These are phyloP conservation scores for Chroicocephalus ridibundus DNA, from an alignment of 2,113 vertebrate genomes.

Conservation along the genomic window DNA sequence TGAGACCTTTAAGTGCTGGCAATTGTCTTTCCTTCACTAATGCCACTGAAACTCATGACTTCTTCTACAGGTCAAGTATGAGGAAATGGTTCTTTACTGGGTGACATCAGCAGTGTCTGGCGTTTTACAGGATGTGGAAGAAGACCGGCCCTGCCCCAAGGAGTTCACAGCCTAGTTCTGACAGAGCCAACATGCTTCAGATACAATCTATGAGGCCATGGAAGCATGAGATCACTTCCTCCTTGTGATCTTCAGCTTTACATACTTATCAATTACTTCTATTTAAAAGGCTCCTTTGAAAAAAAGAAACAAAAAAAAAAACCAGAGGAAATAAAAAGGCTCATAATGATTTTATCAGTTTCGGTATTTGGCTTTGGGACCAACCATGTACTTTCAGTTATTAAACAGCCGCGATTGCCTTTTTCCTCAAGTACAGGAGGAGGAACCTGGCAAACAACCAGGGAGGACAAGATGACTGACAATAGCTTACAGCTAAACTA, in stretches of 20 bases:
- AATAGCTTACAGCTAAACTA: conserved; percentile 17
- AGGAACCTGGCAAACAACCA: conserved; percentile 1
- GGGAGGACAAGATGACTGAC: background rate
- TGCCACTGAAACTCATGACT: background rate
- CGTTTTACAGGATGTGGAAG: background rate
- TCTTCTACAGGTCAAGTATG: background rate
- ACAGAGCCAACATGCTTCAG: background rate
- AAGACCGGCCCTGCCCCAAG: background rate
- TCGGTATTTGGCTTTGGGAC: background rate
- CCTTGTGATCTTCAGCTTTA: background rate
- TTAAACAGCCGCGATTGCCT: background rate
- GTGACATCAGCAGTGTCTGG: background rate
- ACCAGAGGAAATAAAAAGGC: background rate
- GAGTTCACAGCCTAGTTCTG: background rate
- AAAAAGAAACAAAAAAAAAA: background rate
- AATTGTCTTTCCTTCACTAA: background rate
- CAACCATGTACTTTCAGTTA: background rate
- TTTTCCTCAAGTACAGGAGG: background rate
- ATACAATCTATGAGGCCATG: background rate
- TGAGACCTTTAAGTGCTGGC: background rate
- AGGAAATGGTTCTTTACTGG: background rate
- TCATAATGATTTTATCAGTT: conserved; percentile 12
- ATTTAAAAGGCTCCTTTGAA: background rate
- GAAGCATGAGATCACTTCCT: conserved; percentile 17
- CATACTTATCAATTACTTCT: background rate